Conservation (phyloP, 2,113 vertebrate genomes). For the Equus przewalskii region DNA sequence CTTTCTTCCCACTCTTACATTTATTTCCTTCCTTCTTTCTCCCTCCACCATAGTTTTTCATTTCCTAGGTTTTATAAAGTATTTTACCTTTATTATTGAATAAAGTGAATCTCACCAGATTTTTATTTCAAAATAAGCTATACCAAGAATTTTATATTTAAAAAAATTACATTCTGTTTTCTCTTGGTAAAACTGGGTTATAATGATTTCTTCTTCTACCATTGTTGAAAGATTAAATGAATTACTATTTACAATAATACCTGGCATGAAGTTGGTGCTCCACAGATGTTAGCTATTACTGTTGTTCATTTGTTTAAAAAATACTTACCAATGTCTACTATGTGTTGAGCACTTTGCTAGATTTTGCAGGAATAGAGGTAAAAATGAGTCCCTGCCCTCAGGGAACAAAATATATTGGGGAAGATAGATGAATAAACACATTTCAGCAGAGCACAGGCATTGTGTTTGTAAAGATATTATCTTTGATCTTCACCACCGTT, state of each 20-base stretch:
- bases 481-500: neutral
- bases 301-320: conserved; percentile 34
- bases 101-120: neutral
- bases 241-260: conserved; percentile 31
- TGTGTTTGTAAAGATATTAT: conserved; percentile 22
- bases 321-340: neutral
- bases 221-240: conserved; percentile 10
- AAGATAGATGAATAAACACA: conserved; percentile 23
- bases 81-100: neutral
- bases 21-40: conserved; percentile 17
- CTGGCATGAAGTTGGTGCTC: neutral
- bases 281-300: neutral
- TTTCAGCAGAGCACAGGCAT: neutral
- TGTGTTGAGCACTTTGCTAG: neutral
- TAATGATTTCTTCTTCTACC: conserved; percentile 18
- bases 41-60: neutral
- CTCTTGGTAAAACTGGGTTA: neutral
- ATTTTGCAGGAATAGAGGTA: conserved; percentile 2
- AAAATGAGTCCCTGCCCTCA: neutral
- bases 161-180: neutral
- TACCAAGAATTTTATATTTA: conserved; percentile 17
- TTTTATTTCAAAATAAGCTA: conserved; percentile 23
- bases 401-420: neutral
- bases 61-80: neutral
- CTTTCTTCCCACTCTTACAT: neutral